phyloP scores from a whole-genome alignment of 1,140 invertebrate genomes.

The Ectropis grisescens region DNA sequence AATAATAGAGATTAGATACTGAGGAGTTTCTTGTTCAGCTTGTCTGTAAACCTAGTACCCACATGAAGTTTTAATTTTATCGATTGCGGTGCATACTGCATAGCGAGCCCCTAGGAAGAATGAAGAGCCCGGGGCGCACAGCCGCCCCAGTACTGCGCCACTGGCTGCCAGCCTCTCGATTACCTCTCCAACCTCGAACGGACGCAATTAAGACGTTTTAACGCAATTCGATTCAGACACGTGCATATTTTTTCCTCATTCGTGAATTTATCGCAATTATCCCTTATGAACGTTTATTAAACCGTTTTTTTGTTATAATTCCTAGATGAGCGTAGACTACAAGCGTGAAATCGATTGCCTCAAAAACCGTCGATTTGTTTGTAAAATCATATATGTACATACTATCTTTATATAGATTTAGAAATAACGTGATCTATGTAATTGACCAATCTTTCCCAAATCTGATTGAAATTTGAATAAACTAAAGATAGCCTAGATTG shows the following conservation, averaged over 20 bases:
- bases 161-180: conserved; percentile 33
- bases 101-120: too few relatives aligned
- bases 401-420: conserved; percentile 5
- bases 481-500: conserved; percentile 2
- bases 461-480: conserved; percentile 4
- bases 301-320: conserved; percentile 38
- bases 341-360: conserved; percentile 39
- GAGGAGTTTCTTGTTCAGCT: too few relatives aligned
- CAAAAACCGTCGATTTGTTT: conserved; percentile 30
- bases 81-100: too few relatives aligned
- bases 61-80: too few relatives aligned
- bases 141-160: too few relatives aligned
- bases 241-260: conserved; percentile 60
- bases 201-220: conserved; percentile 61
- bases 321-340: conserved; percentile 28
- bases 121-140: too few relatives aligned
- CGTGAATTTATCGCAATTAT: conserved; percentile 56
- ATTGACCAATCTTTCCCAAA: conserved; percentile 14
- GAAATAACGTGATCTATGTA: conserved; percentile 12
- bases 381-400: conserved; percentile 10
- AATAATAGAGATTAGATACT: too few relatives aligned
- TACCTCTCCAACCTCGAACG: conserved; percentile 40
- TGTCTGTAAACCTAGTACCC: too few relatives aligned
- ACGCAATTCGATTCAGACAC: conserved; percentile 57
- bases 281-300: conserved; percentile 46